phyloP scores from a whole-genome alignment of 1,140 invertebrate genomes.

The Planococcus citri region DNA sequence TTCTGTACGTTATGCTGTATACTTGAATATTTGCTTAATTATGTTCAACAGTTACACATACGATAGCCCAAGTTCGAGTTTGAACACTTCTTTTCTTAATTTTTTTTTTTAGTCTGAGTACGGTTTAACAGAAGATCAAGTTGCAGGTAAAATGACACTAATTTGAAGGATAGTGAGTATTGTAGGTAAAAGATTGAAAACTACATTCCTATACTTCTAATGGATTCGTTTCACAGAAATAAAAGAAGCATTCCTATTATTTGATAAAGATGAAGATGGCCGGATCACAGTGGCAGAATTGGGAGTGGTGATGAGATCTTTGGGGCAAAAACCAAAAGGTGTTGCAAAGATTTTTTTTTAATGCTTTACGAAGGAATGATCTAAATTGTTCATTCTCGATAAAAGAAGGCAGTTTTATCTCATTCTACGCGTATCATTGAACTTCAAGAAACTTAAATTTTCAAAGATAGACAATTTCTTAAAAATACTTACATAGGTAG shows the following conservation, averaged over 20 bases:
- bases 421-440: no score
- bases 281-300: conserved; percentile 79
- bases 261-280: conserved; percentile 85
- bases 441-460: no score
- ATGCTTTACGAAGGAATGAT: no score
- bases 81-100: neutral
- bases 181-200: neutral
- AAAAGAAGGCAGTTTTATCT: no score
- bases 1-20: conserved; percentile 21
- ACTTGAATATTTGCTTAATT: no score
- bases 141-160: conserved; percentile 44
- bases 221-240: conserved; percentile 49
- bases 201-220: conserved; percentile 18
- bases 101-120: conserved; percentile 59
- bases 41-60: no score
- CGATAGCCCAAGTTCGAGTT: no score
- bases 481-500: no score
- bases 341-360: conserved; percentile 23
- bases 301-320: conserved; percentile 73
- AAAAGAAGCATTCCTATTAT: conserved; percentile 84
- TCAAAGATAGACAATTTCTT: no score
- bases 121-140: conserved; percentile 72
- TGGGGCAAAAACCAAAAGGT: conserved; percentile 79
- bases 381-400: no score
- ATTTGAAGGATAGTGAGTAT: neutral